These are phyloP conservation scores for Bubo scandiacus DNA, from an alignment of 2,113 vertebrate species.

Conservation along the genomic window DNA sequence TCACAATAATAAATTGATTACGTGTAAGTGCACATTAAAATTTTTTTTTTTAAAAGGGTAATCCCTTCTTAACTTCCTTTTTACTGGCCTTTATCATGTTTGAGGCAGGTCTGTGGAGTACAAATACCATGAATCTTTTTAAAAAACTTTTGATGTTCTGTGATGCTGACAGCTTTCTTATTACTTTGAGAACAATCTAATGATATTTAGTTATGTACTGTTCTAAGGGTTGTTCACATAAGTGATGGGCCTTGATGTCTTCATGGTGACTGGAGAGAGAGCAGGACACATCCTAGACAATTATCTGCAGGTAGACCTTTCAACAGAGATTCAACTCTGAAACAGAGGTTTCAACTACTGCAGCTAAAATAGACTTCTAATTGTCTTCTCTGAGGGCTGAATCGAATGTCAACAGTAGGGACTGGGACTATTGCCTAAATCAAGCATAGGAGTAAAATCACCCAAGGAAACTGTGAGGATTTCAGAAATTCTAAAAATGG, in stretches of 20 bases:
- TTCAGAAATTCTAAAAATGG: not conserved
- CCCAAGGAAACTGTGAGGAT: not conserved
- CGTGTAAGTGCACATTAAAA: not conserved
- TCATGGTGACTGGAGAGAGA: not conserved
- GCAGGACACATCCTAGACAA: not conserved
- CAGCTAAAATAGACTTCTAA: not conserved
- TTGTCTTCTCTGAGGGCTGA: not conserved
- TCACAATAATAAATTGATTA: not conserved
- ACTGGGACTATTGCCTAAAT: not conserved
- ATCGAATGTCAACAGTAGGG: not conserved
- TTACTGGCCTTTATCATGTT: not conserved
- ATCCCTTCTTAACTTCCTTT: not conserved
- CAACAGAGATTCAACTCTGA: not conserved
- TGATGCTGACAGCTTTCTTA: not conserved
- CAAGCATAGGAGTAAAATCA: not conserved
- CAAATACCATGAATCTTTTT: not conserved
- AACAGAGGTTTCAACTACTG: not conserved
- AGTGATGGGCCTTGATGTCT: not conserved
- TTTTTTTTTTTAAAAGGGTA: not conserved
- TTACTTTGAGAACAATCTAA: not conserved
- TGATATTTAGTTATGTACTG: not conserved
- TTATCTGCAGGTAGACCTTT: not conserved
- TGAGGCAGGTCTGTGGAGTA: not conserved
- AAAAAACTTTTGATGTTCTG: not conserved
- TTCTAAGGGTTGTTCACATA: not conserved